Evolutionary conservation across 2,797 vertebrate genomes (phyloP).

Genomic region (Cetoscarus ocellatus): DNA sequence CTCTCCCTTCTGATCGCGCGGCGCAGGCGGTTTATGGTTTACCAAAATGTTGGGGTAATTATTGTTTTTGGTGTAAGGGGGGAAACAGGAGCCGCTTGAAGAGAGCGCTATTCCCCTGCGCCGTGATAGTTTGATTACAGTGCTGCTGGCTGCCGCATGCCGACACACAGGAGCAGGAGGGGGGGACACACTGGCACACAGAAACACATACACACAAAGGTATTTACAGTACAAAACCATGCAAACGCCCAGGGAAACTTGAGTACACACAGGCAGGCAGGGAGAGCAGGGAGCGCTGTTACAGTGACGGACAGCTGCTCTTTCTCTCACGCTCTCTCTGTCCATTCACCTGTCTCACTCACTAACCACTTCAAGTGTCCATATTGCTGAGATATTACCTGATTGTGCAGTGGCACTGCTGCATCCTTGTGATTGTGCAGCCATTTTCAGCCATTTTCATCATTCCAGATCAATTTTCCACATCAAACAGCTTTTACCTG

Average conservation of each 20-base stretch:
- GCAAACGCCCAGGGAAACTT: slow-evolving; percentile 42
- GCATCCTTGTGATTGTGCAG: slow-evolving; percentile 62
- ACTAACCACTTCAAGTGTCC: slow-evolving; percentile 63
- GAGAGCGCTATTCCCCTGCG: slow-evolving; percentile 89
- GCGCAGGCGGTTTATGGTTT: slow-evolving; percentile 91
- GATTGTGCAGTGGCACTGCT: slow-evolving; percentile 36
- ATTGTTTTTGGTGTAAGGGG: slow-evolving; percentile 91
- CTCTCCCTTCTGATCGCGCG: slow-evolving; percentile 87
- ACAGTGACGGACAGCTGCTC: slow-evolving; percentile 37
- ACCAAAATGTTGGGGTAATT: slow-evolving; percentile 98
- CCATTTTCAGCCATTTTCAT: slow-evolving; percentile 61
- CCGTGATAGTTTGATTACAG: slow-evolving; percentile 96
- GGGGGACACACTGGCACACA: slow-evolving; percentile 11
- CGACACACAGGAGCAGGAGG: slow-evolving; percentile 57
- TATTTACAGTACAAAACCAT: slow-evolving; percentile 56
- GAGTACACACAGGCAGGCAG: slow-evolving; percentile 35
- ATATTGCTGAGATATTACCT: slow-evolving; percentile 56
- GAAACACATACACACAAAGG: slow-evolving; percentile 38
- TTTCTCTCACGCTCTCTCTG: too few relatives aligned
- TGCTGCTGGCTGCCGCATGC: slow-evolving; percentile 79
- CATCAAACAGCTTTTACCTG: slow-evolving; percentile 74
- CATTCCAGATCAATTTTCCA: slow-evolving; percentile 72
- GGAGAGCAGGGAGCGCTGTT: slow-evolving; percentile 28
- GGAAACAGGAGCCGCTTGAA: slow-evolving; percentile 89
- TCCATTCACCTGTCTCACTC: slow-evolving; percentile 51